phyloP scores from a whole-genome alignment of 2,888 invertebrate species.

The Diachrysia chrysitis region DNA sequence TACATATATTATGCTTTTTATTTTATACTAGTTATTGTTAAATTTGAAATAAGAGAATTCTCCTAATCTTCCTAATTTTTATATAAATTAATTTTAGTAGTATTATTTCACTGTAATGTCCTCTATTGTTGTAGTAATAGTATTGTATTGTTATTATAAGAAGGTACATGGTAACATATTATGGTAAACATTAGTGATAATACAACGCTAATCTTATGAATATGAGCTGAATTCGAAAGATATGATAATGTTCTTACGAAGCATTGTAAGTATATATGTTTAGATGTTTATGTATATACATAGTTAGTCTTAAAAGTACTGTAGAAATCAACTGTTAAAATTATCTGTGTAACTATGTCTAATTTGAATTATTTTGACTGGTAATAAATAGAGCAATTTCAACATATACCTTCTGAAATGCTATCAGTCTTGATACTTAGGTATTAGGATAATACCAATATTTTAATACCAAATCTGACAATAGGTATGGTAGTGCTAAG shows the following conservation, averaged over 20 bases:
- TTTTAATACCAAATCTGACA: conserved; percentile 69
- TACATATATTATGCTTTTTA: conserved; percentile 11
- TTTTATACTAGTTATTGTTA: neutral
- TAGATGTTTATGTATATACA: conserved; percentile 56
- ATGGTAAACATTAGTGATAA: conserved; percentile 64
- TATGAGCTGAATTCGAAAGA: conserved; percentile 80
- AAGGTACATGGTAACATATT: conserved; percentile 45
- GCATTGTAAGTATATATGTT: conserved; percentile 58
- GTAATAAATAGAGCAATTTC: conserved; percentile 34
- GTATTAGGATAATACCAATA: conserved; percentile 49
- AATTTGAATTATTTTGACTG: conserved; percentile 41
- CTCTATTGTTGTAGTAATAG: conserved; percentile 31
- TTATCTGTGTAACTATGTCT: conserved; percentile 36
- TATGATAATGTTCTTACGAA: conserved; percentile 64
- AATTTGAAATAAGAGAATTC: neutral
- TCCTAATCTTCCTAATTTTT: neutral
- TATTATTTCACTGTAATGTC: conserved; percentile 26
- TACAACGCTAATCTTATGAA: conserved; percentile 87
- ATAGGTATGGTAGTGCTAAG: conserved; percentile 75
- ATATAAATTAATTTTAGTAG: conserved; percentile 28
- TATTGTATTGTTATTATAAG: conserved; percentile 52
- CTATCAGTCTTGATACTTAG: conserved; percentile 36
- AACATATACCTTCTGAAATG: conserved; percentile 17
- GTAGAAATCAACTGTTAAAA: conserved; percentile 56
- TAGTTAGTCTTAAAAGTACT: conserved; percentile 54